Conservation (phyloP, 2,888 invertebrate species). For the Hybos culiciformis region DNA sequence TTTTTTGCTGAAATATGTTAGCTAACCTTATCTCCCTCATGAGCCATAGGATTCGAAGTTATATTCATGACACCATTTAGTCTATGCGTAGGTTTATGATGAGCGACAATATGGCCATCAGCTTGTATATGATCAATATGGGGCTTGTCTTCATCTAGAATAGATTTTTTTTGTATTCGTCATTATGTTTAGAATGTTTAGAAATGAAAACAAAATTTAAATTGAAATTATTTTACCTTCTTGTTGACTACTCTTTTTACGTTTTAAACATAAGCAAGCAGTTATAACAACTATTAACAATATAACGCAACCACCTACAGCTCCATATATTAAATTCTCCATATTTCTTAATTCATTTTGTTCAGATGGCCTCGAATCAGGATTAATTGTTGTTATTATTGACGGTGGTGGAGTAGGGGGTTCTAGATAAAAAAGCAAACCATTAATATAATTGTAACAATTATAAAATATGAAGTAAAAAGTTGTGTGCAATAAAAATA, state of each 20-base stretch:
- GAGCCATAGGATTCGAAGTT: slow-evolving; percentile 34
- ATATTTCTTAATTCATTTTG: slow-evolving; percentile 28
- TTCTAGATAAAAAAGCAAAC: slow-evolving; percentile 15
- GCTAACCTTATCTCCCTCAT: slow-evolving; percentile 32
- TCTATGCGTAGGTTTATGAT: slow-evolving; percentile 26
- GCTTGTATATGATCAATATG: slow-evolving; percentile 35
- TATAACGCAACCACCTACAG: slow-evolving; percentile 29
- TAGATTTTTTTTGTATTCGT: not conserved
- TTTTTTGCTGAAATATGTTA: not conserved
- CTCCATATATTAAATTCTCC: slow-evolving; percentile 30
- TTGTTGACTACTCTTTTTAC: slow-evolving; percentile 25
- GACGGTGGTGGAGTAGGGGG: slow-evolving; percentile 22
- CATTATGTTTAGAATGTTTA: not conserved
- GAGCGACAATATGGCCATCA: slow-evolving; percentile 28
- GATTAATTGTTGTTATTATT: slow-evolving; percentile 21
- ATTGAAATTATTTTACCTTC: slow-evolving; percentile 24
- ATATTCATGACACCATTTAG: slow-evolving; percentile 34
- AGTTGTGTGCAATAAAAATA: slow-evolving; percentile 1
- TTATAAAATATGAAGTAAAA: no score
- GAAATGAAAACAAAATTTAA: not conserved
- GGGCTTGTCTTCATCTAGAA: slow-evolving; percentile 32
- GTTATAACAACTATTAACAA: slow-evolving; percentile 27
- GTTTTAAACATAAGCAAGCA: slow-evolving; percentile 30
- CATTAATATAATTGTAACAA: no score
- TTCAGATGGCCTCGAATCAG: slow-evolving; percentile 21